Evolutionary conservation across 2,113 vertebrate species (phyloP).

Genomic region (Bungarus multicinctus): DNA sequence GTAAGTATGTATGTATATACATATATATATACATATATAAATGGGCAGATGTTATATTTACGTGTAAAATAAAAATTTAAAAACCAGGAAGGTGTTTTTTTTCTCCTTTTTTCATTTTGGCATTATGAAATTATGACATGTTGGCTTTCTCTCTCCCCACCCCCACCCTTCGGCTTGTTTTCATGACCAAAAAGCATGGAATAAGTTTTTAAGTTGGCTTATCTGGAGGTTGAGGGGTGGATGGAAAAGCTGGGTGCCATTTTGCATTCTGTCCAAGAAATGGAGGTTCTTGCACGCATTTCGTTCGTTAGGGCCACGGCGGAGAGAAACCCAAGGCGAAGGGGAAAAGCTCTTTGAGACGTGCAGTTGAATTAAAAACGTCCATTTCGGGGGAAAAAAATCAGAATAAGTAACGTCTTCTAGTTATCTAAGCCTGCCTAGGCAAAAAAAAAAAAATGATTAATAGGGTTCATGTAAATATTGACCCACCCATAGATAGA

Average conservation of each 20-base stretch:
- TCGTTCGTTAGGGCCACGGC: fast-evolving
- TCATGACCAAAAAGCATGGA: not conserved
- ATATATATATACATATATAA: no score
- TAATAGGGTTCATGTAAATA: not conserved
- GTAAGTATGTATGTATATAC: no score
- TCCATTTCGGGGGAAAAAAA: not conserved
- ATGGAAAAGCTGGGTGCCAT: not conserved
- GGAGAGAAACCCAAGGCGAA: not conserved
- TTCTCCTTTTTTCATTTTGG: not conserved
- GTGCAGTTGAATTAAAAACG: not conserved
- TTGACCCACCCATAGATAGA: not conserved
- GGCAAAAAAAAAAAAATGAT: not conserved
- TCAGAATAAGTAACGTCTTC: not conserved
- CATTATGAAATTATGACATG: not conserved
- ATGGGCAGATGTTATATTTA: not conserved
- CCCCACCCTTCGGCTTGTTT: not conserved
- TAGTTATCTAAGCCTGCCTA: not conserved
- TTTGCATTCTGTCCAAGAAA: not conserved
- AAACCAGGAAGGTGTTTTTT: not conserved
- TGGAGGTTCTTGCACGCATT: not conserved
- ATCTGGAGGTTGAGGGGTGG: not conserved
- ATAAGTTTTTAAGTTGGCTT: not conserved
- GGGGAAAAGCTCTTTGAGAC: not conserved
- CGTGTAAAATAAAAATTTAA: not conserved
- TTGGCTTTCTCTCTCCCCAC: not conserved